These are phyloP conservation scores for Ctenodactylus gundi DNA, from an alignment of 2,113 vertebrate genomes.

Conservation along the genomic window DNA sequence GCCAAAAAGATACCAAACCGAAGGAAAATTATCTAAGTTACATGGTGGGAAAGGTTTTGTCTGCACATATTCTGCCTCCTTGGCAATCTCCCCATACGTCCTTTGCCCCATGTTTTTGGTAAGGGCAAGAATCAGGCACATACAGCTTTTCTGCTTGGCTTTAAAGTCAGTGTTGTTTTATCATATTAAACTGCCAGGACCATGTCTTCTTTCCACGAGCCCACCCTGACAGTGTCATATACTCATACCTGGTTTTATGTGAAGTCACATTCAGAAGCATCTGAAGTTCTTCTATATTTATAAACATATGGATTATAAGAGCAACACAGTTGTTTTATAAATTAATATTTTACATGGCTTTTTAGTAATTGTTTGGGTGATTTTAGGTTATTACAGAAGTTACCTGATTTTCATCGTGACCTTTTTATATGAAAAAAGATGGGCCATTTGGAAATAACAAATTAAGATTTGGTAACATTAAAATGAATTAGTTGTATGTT, in stretches of 20 bases:
- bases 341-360: constrained; percentile 15
- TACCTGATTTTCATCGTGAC: neutral
- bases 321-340: constrained; percentile 44
- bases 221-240: neutral
- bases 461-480: constrained; percentile 22
- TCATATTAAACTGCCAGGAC: constrained; percentile 46
- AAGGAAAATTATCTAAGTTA: neutral
- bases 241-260: constrained; percentile 10
- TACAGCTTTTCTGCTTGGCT: constrained; percentile 41
- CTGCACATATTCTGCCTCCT: neutral
- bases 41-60: neutral
- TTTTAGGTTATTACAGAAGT: neutral
- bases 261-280: neutral
- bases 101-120: neutral
- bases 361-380: neutral
- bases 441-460: neutral
- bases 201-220: neutral
- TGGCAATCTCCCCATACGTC: neutral
- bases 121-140: constrained; percentile 5
- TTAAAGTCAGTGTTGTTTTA: constrained; percentile 42
- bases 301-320: constrained; percentile 11
- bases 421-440: constrained; percentile 43
- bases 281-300: constrained; percentile 24
- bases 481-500: neutral
- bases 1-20: constrained; percentile 8